phyloP scores from a whole-genome alignment of 2,797 vertebrate species.

The Silurus lanzhouensis region DNA sequence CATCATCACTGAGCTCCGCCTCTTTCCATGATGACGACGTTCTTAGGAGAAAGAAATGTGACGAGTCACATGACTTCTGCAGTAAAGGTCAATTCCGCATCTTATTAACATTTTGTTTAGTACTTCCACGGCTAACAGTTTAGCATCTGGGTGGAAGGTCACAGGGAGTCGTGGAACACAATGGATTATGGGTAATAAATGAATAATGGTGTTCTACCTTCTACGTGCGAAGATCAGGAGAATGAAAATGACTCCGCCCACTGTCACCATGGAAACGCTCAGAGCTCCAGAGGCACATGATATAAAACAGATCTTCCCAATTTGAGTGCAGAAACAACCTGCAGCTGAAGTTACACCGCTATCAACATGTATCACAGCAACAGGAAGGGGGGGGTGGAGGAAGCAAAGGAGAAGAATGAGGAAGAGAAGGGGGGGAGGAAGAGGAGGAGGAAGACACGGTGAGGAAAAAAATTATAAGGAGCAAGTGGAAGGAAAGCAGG shows the following conservation, averaged over 20 bases:
- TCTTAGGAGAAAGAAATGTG: background rate
- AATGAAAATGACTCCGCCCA: background rate
- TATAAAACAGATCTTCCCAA: background rate
- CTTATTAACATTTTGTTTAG: background rate
- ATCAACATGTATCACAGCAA: no score
- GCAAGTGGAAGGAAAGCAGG: no score
- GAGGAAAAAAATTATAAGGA: no score
- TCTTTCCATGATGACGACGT: background rate
- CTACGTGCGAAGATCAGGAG: background rate
- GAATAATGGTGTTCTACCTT: background rate
- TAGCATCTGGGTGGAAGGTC: background rate
- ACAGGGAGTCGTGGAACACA: no score
- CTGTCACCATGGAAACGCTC: background rate
- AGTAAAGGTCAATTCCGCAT: constrained; percentile 5
- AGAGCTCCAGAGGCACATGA: background rate
- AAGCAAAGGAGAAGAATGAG: no score
- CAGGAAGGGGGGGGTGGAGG: no score
- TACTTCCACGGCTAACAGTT: background rate
- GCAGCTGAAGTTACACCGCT: no score
- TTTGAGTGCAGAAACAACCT: no score
- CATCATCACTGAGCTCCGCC: background rate
- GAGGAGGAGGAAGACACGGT: no score
- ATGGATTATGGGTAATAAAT: background rate
- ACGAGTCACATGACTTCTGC: background rate
- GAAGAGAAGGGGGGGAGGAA: no score